Conservation (phyloP, 2,113 vertebrate species). For the Lampris incognitus region DNA sequence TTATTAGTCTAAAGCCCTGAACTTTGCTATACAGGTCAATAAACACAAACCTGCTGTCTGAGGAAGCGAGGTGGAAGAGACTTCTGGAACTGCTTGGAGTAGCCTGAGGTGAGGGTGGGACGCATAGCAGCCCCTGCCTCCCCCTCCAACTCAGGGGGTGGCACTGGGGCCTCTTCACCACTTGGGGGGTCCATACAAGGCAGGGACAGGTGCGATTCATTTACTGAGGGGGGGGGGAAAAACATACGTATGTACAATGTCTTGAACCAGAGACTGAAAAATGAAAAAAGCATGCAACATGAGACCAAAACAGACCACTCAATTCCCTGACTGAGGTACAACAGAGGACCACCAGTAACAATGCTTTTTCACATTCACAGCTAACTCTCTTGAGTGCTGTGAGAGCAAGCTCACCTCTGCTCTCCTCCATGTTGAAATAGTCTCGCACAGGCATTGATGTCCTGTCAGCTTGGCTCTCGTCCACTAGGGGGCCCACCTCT, state of each 20-base stretch:
- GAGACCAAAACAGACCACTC: too few relatives aligned
- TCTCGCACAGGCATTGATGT: conserved; percentile 80
- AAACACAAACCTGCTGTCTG: conserved; percentile 90
- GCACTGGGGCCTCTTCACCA: conserved; percentile 71
- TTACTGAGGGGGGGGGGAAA: conserved; percentile 58
- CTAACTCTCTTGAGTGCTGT: background rate
- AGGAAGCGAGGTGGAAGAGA: conserved; percentile 97
- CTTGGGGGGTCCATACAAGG: conserved; percentile 73
- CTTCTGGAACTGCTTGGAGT: conserved; percentile 99
- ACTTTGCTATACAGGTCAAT: background rate
- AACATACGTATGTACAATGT: background rate
- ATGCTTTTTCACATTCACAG: background rate
- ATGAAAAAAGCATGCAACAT: background rate
- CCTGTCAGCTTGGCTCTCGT: conserved; percentile 82
- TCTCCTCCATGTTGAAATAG: conserved; percentile 77
- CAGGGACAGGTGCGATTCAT: conserved; percentile 75
- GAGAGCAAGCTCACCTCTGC: conserved; percentile 66
- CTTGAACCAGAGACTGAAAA: background rate
- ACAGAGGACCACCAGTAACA: background rate
- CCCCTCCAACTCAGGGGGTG: conserved; percentile 85
- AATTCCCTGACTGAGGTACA: background rate
- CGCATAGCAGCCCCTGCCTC: conserved; percentile 90
- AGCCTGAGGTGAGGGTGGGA: conserved; percentile 91
- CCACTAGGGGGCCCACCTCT: conserved; percentile 62
- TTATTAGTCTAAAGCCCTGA: too few relatives aligned